Evolutionary conservation across 2,113 vertebrate species (phyloP), one percentile per base, ranked within the genome.

Genomic region (Elephantulus edwardii): DNA sequence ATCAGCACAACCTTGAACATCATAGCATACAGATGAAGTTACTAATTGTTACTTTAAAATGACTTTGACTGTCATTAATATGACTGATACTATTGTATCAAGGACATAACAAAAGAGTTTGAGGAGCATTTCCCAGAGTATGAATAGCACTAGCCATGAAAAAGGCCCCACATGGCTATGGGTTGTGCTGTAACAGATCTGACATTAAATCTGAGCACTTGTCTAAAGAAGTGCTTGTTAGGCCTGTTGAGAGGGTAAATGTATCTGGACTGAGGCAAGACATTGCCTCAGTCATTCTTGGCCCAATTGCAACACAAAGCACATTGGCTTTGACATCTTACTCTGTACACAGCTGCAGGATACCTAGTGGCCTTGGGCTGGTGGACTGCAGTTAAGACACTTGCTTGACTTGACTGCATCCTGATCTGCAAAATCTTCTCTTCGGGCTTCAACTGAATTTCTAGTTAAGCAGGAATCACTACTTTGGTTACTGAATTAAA

Each of bases 271-370:
- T 40, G 72, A 24, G 14, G 8, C 48, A 22, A 12, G 48, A 48
- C 24, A 38, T 5, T 2, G 0, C n/a, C 19, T 5, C 11, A 22
- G 5, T 14, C 30, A 20, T n/a, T 33, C 28, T 8, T 5, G 38
- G 42, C 10, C 19, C 58, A n/a, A 38, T 2, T 38, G 38, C 24
- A 62, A 4, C 20, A 14, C 2, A 3, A 10, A 1, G 4, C 2
- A 3, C 19, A 0, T 66, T 2, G 16, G 33, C 52, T n/a, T 74
- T 58, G 20, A 10, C 22, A 7, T 48, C 71, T 42, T 30, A 33
- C 44, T 28, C 28, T 72, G 30, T 33, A n/a, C 60, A 38, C 28
- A 42, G 22, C n/a, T 42, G 24, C 16, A 1, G 30, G 50, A 71
- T 4, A 12, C 64, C 40, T 9, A 38, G 24, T 19, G 50, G n/a